Evolutionary conservation across 1,140 invertebrate genomes (phyloP), one percentile per base, ranked within the genome.

Genomic region (Sesamia nonagrioides): DNA sequence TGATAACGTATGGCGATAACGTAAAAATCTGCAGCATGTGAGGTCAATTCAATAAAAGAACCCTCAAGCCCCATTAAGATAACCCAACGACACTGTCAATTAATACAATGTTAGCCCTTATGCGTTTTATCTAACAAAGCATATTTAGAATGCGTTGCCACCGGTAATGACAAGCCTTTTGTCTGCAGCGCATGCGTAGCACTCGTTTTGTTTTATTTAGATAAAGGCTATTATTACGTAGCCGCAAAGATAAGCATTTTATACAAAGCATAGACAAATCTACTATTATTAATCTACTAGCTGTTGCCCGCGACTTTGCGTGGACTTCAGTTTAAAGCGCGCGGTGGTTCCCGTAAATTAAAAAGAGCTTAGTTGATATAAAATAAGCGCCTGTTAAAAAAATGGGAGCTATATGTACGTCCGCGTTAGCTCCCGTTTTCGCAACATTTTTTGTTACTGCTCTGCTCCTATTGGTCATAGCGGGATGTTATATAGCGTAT

Each of bases 1-100:
- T n/a, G 15, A 50, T 50, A 7, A 61, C 0, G 7, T 37, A 17
- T 2, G n/a, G 27, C 15, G n/a, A 61, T 40, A 52, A 17, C 27
- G 27, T 17, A 71, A 71, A 71, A 37, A 73, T 50, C 45, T 50
- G 45, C 13, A 37, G 21, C 18, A 17, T 40, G n/a, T 48, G 50
- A 72, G 69, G 56, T 17, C 56, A 61, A 6, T 2, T 13, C 21
- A 61, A 40, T 73, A 58, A 58, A 8, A 21, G 52, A 9, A 7
- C 3, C 6, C 3, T 11, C 9, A 6, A 40, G 42, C 17, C 74
- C 45, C 15, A 37, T 1, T 52, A 6, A 68, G 74, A 77, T 77
- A 77, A 42, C 60, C 37, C 42, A 54, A 68, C 8, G 56, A 50
- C 61, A 27, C 27, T 77, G 76, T 77, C 63, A 77, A 69, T 77